phyloP scores from a whole-genome alignment of 1,140 invertebrate species.

The Eueides isabella region DNA sequence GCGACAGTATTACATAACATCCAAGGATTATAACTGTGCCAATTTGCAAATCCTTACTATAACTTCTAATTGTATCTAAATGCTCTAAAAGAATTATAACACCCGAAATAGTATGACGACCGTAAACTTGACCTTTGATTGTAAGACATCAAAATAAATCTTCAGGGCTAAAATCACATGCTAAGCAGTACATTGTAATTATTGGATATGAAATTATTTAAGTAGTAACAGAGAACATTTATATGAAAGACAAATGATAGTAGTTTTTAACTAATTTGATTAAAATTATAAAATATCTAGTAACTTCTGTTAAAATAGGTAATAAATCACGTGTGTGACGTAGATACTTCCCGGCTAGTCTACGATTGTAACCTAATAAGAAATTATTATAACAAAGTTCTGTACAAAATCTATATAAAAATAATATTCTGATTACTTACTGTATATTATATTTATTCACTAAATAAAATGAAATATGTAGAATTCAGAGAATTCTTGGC shows the following conservation, averaged over 20 bases:
- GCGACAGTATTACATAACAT: slow-evolving; percentile 69
- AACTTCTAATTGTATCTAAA: slow-evolving; percentile 6
- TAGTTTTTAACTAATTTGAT: neutral
- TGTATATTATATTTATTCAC: slow-evolving; percentile 60
- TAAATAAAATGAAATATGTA: slow-evolving; percentile 59
- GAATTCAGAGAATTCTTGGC: slow-evolving; percentile 65
- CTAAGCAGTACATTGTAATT: slow-evolving; percentile 27
- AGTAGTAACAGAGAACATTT: neutral
- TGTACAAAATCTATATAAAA: slow-evolving; percentile 11
- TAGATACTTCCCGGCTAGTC: slow-evolving; percentile 55
- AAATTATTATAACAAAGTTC: slow-evolving; percentile 14
- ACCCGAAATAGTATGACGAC: slow-evolving; percentile 34
- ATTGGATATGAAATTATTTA: neutral
- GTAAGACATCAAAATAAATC: slow-evolving; percentile 53
- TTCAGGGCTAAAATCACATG: slow-evolving; percentile 59
- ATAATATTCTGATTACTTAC: slow-evolving; percentile 50
- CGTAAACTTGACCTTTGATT: slow-evolving; percentile 74
- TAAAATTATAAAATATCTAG: neutral
- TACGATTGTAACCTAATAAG: slow-evolving; percentile 51
- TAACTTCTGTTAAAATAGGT: slow-evolving; percentile 42
- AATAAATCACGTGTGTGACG: slow-evolving; percentile 68
- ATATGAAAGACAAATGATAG: neutral
- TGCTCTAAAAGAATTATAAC: neutral
- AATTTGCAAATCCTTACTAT: slow-evolving; percentile 39
- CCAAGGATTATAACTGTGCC: slow-evolving; percentile 42